phyloP scores from a whole-genome alignment of 2,797 vertebrate genomes.

The Toxotes lorentzi region DNA sequence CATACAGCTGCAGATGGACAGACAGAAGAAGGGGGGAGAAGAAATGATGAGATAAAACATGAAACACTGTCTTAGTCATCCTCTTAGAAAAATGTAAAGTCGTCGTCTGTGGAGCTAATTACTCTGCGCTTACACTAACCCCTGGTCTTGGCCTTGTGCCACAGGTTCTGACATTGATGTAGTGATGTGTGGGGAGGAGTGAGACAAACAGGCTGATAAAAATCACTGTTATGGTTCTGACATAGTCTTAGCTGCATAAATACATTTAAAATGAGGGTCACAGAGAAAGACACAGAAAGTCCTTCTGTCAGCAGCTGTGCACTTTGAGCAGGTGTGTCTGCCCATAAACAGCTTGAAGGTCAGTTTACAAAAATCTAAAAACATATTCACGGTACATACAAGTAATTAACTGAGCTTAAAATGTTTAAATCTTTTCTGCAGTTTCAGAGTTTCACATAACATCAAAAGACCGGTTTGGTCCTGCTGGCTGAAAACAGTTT shows the following conservation, averaged over 20 bases:
- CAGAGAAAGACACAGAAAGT: background rate
- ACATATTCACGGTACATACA: background rate
- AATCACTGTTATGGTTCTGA: background rate
- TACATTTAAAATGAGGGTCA: background rate
- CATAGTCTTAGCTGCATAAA: background rate
- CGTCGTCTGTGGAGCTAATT: too few species aligned
- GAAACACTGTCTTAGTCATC: too few species aligned
- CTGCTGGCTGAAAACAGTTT: too few species aligned
- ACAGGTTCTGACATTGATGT: too few species aligned
- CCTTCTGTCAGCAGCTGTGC: background rate
- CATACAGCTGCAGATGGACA: conserved; percentile 81
- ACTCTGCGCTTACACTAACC: too few species aligned
- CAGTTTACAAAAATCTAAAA: background rate
- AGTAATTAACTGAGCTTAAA: background rate
- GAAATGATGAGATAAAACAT: background rate
- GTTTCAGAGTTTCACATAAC: too few species aligned
- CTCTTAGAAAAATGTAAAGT: background rate
- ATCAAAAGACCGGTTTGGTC: too few species aligned
- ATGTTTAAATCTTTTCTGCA: background rate
- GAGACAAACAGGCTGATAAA: background rate
- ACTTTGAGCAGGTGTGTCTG: background rate
- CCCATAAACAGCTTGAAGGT: background rate
- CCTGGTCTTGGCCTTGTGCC: too few species aligned
- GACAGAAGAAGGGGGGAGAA: background rate
- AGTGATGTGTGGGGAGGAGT: too few species aligned